Evolutionary conservation across 2,113 vertebrate species (phyloP).

Genomic region (Cyphomyrus plagiostoma): DNA sequence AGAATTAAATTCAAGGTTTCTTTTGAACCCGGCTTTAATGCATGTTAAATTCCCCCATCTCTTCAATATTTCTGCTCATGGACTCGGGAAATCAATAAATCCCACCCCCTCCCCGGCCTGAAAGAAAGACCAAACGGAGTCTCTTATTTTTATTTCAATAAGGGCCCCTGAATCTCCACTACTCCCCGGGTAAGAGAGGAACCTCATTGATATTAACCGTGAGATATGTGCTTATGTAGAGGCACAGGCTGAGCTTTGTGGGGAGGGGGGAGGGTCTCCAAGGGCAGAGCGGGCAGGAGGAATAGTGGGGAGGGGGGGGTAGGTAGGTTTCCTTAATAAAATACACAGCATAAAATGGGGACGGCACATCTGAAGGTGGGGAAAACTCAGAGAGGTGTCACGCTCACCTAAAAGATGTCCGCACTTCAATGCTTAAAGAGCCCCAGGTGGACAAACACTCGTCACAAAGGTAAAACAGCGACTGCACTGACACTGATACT

Average conservation of each 20-base stretch:
- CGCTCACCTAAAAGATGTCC: not conserved
- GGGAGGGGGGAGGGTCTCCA: not conserved
- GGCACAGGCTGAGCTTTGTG: not conserved
- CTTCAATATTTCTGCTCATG: constrained; percentile 42
- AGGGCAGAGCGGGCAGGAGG: not conserved
- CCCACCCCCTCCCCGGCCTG: not conserved
- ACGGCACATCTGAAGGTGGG: not conserved
- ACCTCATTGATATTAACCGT: not conserved
- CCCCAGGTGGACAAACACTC: not conserved
- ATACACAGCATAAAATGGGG: not conserved
- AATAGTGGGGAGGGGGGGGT: not conserved
- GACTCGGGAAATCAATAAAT: constrained; percentile 34
- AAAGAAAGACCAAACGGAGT: not conserved
- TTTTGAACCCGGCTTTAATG: constrained; percentile 8
- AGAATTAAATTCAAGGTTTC: constrained; percentile 2
- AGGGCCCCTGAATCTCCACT: not conserved
- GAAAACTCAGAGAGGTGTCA: not conserved
- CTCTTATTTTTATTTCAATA: constrained; percentile 6
- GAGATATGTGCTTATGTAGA: not conserved
- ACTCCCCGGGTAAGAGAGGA: not conserved
- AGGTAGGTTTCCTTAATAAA: not conserved
- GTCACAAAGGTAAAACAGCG: not conserved
- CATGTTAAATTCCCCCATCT: constrained; percentile 23
- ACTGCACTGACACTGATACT: not conserved
- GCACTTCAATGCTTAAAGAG: not conserved